A percentile compares a stretch with the other conserved stretches of the same genome.
Evolutionary conservation across 2,888 invertebrate genomes (phyloP).

Genomic region (Sicus ferrugineus): DNA sequence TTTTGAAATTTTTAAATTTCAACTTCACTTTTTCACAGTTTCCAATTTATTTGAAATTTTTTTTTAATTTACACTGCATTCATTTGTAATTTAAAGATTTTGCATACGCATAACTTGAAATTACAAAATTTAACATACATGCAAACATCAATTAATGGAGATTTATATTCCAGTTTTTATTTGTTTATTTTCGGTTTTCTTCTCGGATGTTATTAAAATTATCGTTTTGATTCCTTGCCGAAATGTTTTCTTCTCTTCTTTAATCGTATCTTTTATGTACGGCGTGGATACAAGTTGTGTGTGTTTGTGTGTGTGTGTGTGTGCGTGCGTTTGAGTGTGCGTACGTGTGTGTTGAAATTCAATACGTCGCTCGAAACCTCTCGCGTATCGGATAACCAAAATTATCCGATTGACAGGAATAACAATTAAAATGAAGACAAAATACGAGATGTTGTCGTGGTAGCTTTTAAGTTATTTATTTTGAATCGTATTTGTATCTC

Average conservation of each 20-base stretch:
- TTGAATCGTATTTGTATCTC: too few species aligned
- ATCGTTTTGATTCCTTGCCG: not conserved
- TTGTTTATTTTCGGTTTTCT: constrained; percentile 28
- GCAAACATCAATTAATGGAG: not conserved
- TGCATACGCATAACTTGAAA: not conserved
- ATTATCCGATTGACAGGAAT: constrained; percentile 25
- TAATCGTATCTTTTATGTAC: constrained; percentile 11
- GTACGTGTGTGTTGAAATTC: constrained; percentile 24
- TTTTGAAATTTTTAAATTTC: not conserved
- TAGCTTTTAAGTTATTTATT: too few species aligned
- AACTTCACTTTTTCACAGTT: not conserved
- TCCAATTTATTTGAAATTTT: too few species aligned
- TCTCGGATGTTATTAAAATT: constrained; percentile 16
- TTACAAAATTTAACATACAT: not conserved
- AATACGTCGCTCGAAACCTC: constrained; percentile 29
- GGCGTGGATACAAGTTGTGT: constrained; percentile 25
- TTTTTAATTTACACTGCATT: not conserved
- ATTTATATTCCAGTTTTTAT: constrained; percentile 32
- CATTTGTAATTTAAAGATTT: not conserved
- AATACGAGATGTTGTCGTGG: too few species aligned
- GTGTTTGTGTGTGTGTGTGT: constrained; percentile 31
- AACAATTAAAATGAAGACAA: constrained; percentile 19
- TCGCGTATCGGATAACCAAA: constrained; percentile 29
- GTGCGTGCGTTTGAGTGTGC: constrained; percentile 51
- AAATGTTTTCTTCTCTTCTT: not conserved